phyloP scores from a whole-genome alignment of 2,888 invertebrate species.

The Phyto melanocephala region DNA sequence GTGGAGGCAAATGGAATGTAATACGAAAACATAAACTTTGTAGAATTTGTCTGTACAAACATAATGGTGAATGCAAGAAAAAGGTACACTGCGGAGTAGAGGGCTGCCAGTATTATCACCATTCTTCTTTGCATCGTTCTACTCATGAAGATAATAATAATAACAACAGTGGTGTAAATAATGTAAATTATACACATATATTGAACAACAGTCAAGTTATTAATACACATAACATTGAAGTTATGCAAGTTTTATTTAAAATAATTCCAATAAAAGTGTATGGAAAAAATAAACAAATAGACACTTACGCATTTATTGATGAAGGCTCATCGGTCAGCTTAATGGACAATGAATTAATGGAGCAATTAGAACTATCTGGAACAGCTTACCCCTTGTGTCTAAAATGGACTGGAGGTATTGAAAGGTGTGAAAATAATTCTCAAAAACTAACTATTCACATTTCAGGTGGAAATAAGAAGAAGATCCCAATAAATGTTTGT shows the following conservation, averaged over 20 bases:
- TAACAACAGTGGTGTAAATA: neutral
- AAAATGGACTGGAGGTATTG: too few relatives aligned
- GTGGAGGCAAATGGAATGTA: too few relatives aligned
- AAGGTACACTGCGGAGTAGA: too few relatives aligned
- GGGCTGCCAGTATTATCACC: too few relatives aligned
- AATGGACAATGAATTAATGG: slow-evolving; percentile 1
- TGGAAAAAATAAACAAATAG: too few relatives aligned
- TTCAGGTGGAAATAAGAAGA: neutral
- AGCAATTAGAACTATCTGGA: neutral
- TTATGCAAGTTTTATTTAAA: slow-evolving; percentile 14
- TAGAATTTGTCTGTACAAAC: too few relatives aligned
- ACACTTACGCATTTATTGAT: too few relatives aligned
- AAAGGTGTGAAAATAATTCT: slow-evolving; percentile 7
- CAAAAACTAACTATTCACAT: neutral
- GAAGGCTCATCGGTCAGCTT: slow-evolving; percentile 1
- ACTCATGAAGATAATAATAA: neutral
- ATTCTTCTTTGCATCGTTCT: too few relatives aligned
- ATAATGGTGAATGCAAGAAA: too few relatives aligned
- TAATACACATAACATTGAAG: neutral
- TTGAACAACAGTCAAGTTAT: neutral
- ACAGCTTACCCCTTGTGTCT: neutral
- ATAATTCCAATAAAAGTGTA: too few relatives aligned
- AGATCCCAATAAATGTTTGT: neutral
- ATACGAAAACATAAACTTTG: too few relatives aligned
- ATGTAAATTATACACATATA: neutral